Percentiles rank a stretch among this genome's conserved stretches.
phyloP scores from a whole-genome alignment of 2,113 vertebrate species.

The Brienomyrus longianalis region DNA sequence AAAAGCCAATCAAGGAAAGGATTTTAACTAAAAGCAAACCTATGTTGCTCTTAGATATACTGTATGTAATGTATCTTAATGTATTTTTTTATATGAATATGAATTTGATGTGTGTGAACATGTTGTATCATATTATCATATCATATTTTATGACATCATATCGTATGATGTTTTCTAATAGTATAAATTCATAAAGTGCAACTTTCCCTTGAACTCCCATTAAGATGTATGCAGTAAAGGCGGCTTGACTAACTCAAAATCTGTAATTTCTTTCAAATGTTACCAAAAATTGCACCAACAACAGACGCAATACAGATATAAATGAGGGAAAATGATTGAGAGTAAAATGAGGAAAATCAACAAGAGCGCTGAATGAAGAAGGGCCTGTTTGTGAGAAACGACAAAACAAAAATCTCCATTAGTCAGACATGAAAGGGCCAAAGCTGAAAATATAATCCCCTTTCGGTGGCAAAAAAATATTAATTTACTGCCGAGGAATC shows the following conservation, averaged over 20 bases:
- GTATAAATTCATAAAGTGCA: neutral
- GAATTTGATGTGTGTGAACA: neutral
- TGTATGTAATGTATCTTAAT: neutral
- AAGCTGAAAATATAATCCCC: conserved; percentile 55
- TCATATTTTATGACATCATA: no score
- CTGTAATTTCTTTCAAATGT: neutral
- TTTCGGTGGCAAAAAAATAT: conserved; percentile 50
- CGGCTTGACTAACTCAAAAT: neutral
- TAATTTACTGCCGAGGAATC: conserved; percentile 57
- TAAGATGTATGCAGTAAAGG: neutral
- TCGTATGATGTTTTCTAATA: no score
- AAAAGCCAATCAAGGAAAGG: neutral
- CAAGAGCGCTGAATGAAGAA: neutral
- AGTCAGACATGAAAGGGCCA: conserved; percentile 47
- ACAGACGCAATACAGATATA: neutral
- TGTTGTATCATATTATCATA: neutral
- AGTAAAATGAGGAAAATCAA: neutral
- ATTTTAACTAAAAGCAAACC: neutral
- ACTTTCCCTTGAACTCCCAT: neutral
- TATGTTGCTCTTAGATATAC: neutral
- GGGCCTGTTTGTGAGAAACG: conserved; percentile 38
- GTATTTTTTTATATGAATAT: neutral
- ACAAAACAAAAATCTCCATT: conserved; percentile 12
- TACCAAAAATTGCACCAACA: neutral
- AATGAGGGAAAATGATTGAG: neutral